These are phyloP conservation scores for Drosophila hydei DNA, from an alignment of 1,140 invertebrate genomes.

Conservation along the genomic window DNA sequence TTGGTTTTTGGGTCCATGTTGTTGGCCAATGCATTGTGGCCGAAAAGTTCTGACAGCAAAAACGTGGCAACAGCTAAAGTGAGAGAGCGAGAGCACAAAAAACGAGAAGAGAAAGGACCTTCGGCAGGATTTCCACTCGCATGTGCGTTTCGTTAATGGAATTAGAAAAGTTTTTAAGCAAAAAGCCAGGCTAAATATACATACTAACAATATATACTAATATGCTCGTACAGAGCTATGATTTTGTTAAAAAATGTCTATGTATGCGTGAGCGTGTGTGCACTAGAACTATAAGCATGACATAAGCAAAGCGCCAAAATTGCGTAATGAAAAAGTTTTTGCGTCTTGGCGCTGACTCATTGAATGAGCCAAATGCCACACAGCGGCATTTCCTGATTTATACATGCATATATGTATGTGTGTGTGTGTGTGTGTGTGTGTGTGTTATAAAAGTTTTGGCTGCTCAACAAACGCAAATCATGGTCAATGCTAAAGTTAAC, in stretches of 20 bases:
- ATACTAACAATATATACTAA: neutral
- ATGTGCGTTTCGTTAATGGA: conserved; percentile 81
- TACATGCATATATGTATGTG: neutral
- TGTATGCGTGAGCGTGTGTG: conserved; percentile 16
- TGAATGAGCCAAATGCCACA: conserved; percentile 17
- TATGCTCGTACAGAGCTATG: conserved; percentile 34
- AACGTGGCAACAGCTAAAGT: conserved; percentile 22
- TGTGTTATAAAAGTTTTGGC: conserved; percentile 52
- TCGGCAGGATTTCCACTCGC: conserved; percentile 48
- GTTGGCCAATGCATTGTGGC: conserved; percentile 42
- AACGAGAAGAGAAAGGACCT: conserved; percentile 33
- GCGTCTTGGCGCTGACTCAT: conserved; percentile 42
- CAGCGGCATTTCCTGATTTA: neutral
- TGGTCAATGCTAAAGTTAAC: conserved; percentile 28
- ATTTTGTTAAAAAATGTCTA: conserved; percentile 61
- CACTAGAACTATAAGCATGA: conserved; percentile 45
- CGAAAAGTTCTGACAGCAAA: conserved; percentile 32
- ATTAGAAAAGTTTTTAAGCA: conserved; percentile 81
- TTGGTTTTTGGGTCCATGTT: conserved; percentile 19
- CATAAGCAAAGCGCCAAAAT: conserved; percentile 60
- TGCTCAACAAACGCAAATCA: conserved; percentile 56
- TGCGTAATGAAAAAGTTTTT: conserved; percentile 79
- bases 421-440: neutral
- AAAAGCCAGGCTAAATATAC: conserved; percentile 45
- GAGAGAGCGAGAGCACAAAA: neutral